Percentiles rank a stretch among this genome's conserved stretches.
These are phyloP conservation scores for Chloroclysta siterata DNA, from an alignment of 2,888 invertebrate species.

Conservation along the genomic window DNA sequence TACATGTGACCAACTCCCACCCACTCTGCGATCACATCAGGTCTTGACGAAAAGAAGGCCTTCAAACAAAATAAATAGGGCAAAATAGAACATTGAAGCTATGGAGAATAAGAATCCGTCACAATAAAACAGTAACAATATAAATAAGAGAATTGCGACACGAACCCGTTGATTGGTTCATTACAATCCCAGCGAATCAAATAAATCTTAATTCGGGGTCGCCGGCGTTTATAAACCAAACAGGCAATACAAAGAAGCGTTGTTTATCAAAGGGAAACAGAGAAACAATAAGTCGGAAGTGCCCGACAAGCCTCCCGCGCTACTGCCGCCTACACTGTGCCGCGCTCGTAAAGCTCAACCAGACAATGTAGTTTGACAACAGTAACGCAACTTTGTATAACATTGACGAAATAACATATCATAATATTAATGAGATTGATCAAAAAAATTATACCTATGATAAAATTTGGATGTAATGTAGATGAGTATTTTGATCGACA, in stretches of 20 bases:
- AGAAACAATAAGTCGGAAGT: conserved; percentile 57
- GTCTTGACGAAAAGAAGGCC: no score
- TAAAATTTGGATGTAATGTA: no score
- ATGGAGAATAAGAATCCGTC: no score
- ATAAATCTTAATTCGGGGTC: conserved; percentile 45
- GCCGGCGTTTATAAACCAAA: conserved; percentile 42
- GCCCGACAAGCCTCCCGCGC: conserved; percentile 39
- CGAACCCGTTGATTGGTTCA: conserved; percentile 42
- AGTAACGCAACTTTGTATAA: conserved; percentile 5
- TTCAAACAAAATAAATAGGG: no score
- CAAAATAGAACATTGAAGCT: no score
- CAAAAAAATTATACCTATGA: no score
- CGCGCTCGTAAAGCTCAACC: conserved; percentile 1
- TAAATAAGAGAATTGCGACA: conserved; percentile 25
- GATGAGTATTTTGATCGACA: no score
- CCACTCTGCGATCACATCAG: no score
- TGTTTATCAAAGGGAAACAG: conserved; percentile 65
- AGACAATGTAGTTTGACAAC: not conserved
- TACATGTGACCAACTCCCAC: no score
- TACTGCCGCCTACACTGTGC: conserved; percentile 10
- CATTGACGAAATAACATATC: no score
- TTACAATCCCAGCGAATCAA: conserved; percentile 42
- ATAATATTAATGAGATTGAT: no score
- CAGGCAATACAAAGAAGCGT: conserved; percentile 69
- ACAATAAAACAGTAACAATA: conserved; percentile 21